A percentile compares a stretch with the other conserved stretches of the same genome.
phyloP scores from a whole-genome alignment of 1,140 invertebrate species.

The Leptopilina clavipes region DNA sequence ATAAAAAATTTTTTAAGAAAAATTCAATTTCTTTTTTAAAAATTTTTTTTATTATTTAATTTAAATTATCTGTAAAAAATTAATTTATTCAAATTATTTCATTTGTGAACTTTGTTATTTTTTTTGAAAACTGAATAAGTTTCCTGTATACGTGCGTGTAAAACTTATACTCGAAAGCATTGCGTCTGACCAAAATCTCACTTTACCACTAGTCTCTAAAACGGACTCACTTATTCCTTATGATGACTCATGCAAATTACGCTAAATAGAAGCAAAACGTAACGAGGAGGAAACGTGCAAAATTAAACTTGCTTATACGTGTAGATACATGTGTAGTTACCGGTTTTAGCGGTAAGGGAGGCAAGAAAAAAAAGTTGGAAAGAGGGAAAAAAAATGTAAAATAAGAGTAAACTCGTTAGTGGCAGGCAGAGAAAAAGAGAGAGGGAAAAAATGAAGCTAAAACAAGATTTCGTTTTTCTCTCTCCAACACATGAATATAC shows the following conservation, averaged over 20 bases:
- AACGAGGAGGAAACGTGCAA: conserved; percentile 32
- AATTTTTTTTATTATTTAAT: too few species aligned
- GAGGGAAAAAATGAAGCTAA: not conserved
- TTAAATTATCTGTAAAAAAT: too few species aligned
- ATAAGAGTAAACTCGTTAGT: conserved; percentile 32
- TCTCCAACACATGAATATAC: not conserved
- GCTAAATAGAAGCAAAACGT: conserved; percentile 29
- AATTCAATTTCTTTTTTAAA: too few species aligned
- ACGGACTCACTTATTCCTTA: conserved; percentile 23
- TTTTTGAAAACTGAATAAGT: too few species aligned
- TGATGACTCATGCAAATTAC: conserved; percentile 27
- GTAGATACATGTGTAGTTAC: not conserved
- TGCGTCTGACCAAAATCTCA: conserved; percentile 13
- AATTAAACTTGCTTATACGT: conserved; percentile 16
- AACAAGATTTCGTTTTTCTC: conserved; percentile 18
- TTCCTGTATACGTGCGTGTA: not conserved
- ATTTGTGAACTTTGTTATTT: too few species aligned
- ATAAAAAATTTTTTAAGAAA: too few species aligned
- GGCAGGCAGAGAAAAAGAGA: not conserved
- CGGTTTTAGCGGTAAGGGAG: not conserved
- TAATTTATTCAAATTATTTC: too few species aligned
- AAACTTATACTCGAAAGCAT: not conserved
- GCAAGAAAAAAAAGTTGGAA: not conserved
- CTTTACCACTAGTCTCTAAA: conserved; percentile 9
- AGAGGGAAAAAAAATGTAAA: not conserved